These are phyloP conservation scores for Ctenodactylus gundi DNA, from an alignment of 2,113 vertebrate species.

Conservation along the genomic window DNA sequence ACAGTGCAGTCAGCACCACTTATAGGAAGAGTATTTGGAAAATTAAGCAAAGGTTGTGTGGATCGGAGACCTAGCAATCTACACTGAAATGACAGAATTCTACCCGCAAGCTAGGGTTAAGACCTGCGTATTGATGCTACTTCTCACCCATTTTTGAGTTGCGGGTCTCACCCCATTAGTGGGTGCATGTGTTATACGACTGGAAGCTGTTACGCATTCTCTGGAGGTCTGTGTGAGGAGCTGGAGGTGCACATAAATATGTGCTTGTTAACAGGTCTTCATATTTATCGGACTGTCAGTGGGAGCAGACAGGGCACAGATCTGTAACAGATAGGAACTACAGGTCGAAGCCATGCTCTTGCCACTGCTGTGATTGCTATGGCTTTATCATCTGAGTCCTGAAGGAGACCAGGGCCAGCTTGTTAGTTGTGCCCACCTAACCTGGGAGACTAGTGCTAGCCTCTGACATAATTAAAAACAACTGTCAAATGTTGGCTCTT, in stretches of 20 bases:
- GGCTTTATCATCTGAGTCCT: conserved; percentile 21
- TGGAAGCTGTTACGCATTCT: conserved; percentile 18
- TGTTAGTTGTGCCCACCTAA: conserved; percentile 25
- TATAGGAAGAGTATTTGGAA: conserved; percentile 69
- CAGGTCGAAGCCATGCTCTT: not conserved
- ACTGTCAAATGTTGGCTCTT: not conserved
- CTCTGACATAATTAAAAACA: conserved; percentile 37
- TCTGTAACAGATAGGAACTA: conserved; percentile 21
- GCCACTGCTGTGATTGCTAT: not conserved
- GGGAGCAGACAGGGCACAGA: conserved; percentile 12
- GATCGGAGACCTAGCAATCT: conserved; percentile 58
- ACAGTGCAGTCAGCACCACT: not conserved
- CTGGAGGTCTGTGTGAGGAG: conserved; percentile 7
- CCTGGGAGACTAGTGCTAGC: not conserved
- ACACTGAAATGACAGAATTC: conserved; percentile 52
- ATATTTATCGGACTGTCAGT: not conserved
- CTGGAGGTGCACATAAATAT: conserved; percentile 6
- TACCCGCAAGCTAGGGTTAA: conserved; percentile 61
- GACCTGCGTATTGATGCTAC: conserved; percentile 54
- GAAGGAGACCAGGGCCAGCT: not conserved
- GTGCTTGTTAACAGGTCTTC: not conserved
- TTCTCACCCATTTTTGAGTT: conserved; percentile 59
- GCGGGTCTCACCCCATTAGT: conserved; percentile 26
- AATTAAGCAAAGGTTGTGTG: conserved; percentile 70
- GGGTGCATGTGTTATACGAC: conserved; percentile 27